Conservation (phyloP, 2,797 vertebrate species). For the Chiloscyllium punctatum region DNA sequence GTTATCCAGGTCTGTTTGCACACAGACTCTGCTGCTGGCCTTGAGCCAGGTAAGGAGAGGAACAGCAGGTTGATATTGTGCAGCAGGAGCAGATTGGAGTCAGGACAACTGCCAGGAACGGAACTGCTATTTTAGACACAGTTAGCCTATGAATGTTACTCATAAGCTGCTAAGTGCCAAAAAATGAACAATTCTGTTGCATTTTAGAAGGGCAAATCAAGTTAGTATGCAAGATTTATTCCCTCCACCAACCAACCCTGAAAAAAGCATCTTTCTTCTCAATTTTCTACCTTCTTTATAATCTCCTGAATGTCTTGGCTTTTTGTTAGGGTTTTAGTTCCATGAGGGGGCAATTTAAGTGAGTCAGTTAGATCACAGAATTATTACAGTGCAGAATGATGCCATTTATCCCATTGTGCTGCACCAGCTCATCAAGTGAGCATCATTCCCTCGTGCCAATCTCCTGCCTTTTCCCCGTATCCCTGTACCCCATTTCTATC, state of each 20-base stretch:
- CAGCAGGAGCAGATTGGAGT: constrained; percentile 4
- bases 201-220: background rate
- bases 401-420: no score
- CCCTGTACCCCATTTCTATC: no score
- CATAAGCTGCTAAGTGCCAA: background rate
- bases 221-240: background rate
- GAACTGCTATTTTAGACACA: constrained; percentile 21
- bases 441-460: no score
- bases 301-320: background rate
- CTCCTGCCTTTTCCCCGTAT: no score
- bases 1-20: background rate
- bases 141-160: background rate
- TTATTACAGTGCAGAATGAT: no score
- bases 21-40: background rate
- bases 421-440: no score
- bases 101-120: constrained; percentile 8
- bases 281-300: background rate
- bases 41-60: background rate
- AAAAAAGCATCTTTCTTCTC: background rate
- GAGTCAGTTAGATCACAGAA: background rate
- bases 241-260: background rate
- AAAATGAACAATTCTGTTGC: background rate
- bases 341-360: background rate
- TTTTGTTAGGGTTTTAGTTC: background rate
- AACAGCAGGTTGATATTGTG: background rate